phyloP scores from a whole-genome alignment of 2,888 invertebrate species.

The Oligia fasciuncula region DNA sequence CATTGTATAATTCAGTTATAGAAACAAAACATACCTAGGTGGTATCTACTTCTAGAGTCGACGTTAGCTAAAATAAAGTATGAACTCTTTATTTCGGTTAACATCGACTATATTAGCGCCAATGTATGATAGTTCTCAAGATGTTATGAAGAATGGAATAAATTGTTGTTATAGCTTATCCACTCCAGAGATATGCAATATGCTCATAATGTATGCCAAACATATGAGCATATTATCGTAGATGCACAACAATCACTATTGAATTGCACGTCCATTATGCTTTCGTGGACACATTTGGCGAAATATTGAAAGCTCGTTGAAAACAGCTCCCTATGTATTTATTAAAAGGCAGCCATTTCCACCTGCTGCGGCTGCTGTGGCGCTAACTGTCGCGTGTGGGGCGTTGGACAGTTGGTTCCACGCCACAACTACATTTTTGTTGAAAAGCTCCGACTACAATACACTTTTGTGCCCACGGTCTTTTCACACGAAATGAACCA shows the following conservation, averaged over 20 bases:
- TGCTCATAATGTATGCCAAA: background rate
- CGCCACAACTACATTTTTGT: constrained; percentile 18
- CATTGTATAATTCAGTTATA: background rate
- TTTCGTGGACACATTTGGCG: constrained; percentile 1
- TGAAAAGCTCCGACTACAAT: constrained; percentile 41
- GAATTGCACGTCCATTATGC: constrained; percentile 16
- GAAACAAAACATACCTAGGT: background rate
- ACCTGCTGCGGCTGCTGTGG: constrained; percentile 10
- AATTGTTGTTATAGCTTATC: background rate
- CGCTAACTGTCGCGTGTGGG: constrained; percentile 32
- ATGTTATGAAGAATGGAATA: background rate
- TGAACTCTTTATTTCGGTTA: background rate
- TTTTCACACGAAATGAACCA: constrained; percentile 19
- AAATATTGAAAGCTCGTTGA: constrained; percentile 35
- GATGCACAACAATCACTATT: background rate
- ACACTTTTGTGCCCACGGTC: constrained; percentile 30
- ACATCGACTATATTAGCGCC: background rate
- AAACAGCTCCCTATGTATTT: constrained; percentile 28
- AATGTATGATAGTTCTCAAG: background rate
- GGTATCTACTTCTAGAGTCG: background rate
- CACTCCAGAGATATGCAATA: background rate
- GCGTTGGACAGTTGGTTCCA: constrained; percentile 17
- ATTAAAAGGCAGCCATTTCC: constrained; percentile 40
- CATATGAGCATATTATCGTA: background rate
- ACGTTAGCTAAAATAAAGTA: background rate